Evolutionary conservation across 1,140 invertebrate genomes (phyloP).

Genomic region (Macrobrachium rosenbergii): DNA sequence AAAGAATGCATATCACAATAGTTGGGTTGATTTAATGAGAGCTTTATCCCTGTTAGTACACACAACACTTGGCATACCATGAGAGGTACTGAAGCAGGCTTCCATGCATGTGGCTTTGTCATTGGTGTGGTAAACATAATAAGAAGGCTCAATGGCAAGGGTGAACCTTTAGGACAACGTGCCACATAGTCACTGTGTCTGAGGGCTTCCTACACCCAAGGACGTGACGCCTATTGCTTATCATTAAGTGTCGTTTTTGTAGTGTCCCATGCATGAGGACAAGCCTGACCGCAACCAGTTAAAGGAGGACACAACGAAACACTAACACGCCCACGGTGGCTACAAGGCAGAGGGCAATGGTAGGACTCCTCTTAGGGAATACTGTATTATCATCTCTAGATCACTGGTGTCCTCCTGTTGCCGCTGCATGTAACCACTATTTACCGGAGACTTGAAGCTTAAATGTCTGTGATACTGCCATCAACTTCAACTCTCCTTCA

Average conservation of each 20-base stretch:
- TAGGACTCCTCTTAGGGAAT: constrained; percentile 9
- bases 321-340: constrained; percentile 59
- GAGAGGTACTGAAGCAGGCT: constrained; percentile 42
- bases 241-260: constrained; percentile 64
- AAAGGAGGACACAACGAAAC: constrained; percentile 54
- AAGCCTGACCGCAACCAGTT: constrained; percentile 59
- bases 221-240: constrained; percentile 61
- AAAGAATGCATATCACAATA: constrained; percentile 53
- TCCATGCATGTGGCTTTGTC: constrained; percentile 52
- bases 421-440: constrained; percentile 35
- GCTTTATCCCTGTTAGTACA: constrained; percentile 46
- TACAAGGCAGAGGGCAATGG: constrained; percentile 20
- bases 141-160: constrained; percentile 38
- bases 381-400: too few species aligned
- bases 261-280: constrained; percentile 63
- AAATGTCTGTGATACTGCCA: constrained; percentile 64
- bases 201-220: constrained; percentile 58
- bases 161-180: constrained; percentile 47
- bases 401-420: not conserved
- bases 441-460: constrained; percentile 58
- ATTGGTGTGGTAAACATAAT: constrained; percentile 36
- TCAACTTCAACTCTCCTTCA: constrained; percentile 64
- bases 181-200: constrained; percentile 54
- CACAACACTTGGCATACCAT: constrained; percentile 25
- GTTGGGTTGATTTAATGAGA: constrained; percentile 41